Percentiles rank a stretch among this genome's conserved stretches.
Conservation (phyloP, 2,888 invertebrate species). For the Frankliniella fusca region DNA sequence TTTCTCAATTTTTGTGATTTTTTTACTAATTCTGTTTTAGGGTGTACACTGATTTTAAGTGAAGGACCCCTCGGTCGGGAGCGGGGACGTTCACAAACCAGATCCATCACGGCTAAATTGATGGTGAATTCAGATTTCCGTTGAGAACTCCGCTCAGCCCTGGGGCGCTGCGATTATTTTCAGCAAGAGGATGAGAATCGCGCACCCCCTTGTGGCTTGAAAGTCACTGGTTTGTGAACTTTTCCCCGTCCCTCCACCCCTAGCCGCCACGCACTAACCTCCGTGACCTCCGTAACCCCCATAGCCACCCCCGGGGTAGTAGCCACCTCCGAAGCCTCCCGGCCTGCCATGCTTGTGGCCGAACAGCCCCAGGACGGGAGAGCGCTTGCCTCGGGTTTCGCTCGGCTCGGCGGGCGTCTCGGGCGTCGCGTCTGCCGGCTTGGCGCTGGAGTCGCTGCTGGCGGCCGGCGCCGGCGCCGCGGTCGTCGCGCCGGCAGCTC, state of each 20-base stretch:
- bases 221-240: too few species aligned
- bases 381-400: conserved; percentile 8
- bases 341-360: background rate
- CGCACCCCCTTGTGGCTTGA: too few species aligned
- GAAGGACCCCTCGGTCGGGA: too few species aligned
- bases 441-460: background rate
- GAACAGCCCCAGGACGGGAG: background rate
- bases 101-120: background rate
- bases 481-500: background rate
- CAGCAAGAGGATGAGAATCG: too few species aligned
- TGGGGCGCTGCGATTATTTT: too few species aligned
- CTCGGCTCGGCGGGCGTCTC: conserved; percentile 6
- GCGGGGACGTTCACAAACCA: too few species aligned
- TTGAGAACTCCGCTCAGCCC: background rate
- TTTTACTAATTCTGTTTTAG: too few species aligned
- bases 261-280: background rate
- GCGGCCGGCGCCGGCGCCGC: background rate
- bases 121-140: background rate
- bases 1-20: too few species aligned
- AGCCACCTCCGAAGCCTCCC: background rate
- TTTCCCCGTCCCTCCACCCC: background rate
- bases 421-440: background rate
- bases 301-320: background rate
- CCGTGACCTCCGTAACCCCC: background rate
- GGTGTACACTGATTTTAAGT: too few species aligned